Conservation (phyloP, 2,888 invertebrate species). For the Nephrotoma guestfalica region DNA sequence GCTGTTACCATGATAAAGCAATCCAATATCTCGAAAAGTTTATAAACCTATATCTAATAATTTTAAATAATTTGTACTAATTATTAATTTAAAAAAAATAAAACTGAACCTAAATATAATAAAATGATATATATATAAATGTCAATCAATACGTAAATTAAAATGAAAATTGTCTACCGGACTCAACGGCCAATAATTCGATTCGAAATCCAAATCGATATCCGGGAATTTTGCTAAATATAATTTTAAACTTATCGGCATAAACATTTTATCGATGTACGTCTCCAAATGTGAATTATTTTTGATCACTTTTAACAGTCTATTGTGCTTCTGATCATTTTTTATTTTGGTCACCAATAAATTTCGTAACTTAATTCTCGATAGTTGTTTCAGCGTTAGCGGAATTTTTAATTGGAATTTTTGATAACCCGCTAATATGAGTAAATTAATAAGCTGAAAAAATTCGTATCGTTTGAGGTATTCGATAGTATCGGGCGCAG, state of each 20-base stretch:
- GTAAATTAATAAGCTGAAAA: background rate
- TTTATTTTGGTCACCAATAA: constrained; percentile 15
- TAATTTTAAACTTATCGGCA: constrained; percentile 2
- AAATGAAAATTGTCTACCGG: background rate
- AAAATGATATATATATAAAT: background rate
- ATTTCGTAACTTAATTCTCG: constrained; percentile 24
- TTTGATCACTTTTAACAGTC: background rate
- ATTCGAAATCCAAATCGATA: constrained; percentile 1
- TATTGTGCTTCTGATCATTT: background rate
- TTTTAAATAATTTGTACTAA: background rate
- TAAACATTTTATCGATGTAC: background rate
- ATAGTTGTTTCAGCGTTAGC: constrained; percentile 21
- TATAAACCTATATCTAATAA: background rate
- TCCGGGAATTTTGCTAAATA: constrained; percentile 7
- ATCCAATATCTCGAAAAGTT: background rate
- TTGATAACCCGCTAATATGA: background rate
- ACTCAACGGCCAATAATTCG: background rate
- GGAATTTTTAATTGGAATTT: constrained; percentile 16
- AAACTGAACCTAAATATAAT: background rate
- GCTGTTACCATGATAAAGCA: background rate
- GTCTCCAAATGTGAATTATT: constrained; percentile 1
- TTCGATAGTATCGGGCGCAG: background rate
- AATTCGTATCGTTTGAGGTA: background rate
- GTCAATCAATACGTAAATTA: constrained; percentile 1
- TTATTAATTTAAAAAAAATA: background rate